These are phyloP conservation scores for Aphrophora alni DNA, from an alignment of 2,888 invertebrate species.

Conservation along the genomic window DNA sequence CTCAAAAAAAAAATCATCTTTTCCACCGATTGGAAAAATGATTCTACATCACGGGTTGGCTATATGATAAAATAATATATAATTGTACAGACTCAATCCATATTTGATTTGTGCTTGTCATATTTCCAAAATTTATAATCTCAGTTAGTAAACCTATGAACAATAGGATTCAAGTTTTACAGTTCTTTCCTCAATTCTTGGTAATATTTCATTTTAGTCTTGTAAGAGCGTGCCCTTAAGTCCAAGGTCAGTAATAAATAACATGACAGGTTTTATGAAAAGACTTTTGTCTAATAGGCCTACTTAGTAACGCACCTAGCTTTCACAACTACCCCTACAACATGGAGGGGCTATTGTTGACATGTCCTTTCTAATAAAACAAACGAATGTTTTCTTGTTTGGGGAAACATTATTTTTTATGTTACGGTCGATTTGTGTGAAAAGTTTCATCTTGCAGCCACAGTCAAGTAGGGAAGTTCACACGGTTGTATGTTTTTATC, in stretches of 20 bases:
- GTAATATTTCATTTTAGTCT: too few species aligned
- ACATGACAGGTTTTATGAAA: background rate
- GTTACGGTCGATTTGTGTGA: background rate
- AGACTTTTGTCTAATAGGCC: background rate
- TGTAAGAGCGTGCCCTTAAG: background rate
- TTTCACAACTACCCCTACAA: background rate
- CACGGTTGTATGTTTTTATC: too few species aligned
- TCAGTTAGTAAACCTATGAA: too few species aligned
- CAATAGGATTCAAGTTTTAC: too few species aligned
- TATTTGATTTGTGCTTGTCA: too few species aligned
- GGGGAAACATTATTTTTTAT: background rate
- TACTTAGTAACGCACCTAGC: background rate
- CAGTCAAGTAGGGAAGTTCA: background rate
- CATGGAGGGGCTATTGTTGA: background rate
- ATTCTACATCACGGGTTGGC: too few species aligned
- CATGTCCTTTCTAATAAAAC: background rate
- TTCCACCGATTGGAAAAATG: too few species aligned
- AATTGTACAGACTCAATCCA: too few species aligned
- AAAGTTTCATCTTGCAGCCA: background rate
- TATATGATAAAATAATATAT: too few species aligned
- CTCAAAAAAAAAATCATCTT: too few species aligned
- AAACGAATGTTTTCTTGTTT: background rate
- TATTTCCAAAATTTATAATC: too few species aligned
- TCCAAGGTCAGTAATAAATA: background rate
- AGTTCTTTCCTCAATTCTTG: background rate